Conservation (phyloP, 2,888 invertebrate species). For the Hoplodrina blanda region DNA sequence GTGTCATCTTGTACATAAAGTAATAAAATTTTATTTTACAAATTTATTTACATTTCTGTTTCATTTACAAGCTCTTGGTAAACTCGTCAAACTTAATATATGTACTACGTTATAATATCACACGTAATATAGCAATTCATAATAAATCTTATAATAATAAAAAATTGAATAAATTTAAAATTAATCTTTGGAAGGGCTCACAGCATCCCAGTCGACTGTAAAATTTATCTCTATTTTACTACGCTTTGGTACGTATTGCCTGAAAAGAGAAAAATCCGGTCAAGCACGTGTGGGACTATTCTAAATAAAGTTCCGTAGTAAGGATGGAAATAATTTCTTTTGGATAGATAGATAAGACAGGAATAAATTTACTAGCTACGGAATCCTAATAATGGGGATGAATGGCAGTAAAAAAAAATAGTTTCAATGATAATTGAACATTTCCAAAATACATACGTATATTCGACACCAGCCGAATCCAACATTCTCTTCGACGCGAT, state of each 20-base stretch:
- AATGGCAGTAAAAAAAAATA: too few relatives aligned
- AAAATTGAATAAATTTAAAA: not conserved
- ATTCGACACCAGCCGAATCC: conserved; percentile 93
- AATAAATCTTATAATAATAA: conserved; percentile 4
- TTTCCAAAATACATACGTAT: conserved; percentile 86
- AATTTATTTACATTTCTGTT: conserved; percentile 69
- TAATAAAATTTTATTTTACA: conserved; percentile 87
- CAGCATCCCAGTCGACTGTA: conserved; percentile 90
- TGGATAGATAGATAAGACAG: too few relatives aligned
- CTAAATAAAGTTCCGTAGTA: too few relatives aligned
- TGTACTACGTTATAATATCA: conserved; percentile 33
- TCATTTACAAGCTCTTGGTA: conserved; percentile 68
- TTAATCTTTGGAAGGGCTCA: conserved; percentile 45
- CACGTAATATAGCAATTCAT: conserved; percentile 31
- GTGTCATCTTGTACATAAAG: conserved; percentile 88
- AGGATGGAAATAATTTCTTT: too few relatives aligned
- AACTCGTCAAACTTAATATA: conserved; percentile 39
- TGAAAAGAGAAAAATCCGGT: conserved; percentile 73
- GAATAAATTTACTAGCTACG: too few relatives aligned
- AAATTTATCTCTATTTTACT: conserved; percentile 93
- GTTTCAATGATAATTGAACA: too few relatives aligned
- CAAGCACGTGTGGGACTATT: too few relatives aligned
- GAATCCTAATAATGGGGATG: too few relatives aligned
- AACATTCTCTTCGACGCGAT: conserved; percentile 96
- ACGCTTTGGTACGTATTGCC: conserved; percentile 92